Base-by-base conservation (phyloP, 1,140 invertebrate genomes). In the Helicoverpa armigera region DNA sequence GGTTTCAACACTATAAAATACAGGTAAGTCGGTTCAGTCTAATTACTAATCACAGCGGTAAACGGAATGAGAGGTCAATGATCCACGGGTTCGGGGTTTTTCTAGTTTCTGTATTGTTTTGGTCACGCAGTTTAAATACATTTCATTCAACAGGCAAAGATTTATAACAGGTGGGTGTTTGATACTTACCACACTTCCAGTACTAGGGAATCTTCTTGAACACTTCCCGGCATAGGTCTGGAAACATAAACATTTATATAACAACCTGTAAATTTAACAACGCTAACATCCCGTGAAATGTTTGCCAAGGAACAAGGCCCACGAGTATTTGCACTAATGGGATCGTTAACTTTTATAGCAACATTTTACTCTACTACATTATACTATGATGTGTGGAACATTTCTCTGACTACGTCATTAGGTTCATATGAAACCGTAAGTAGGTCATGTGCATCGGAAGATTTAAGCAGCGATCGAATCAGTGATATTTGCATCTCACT, bases 121-220 rank as follows among this genome's bases (percentile, higher is more conserved):
- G 50, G 75, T 67, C 75, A 77, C 61, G 75, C 60, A 77, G 9
- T 16, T 54, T 77, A n/a, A 23, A 72, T 72, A 16, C 43, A 61
- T 43, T 65, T 67, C 75, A 67, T 77, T 77, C 60, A 77, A 43
- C 48, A 63, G 35, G 60, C 43, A 63, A 16, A 48, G 31, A 56
- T 7, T 29, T 50, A 51, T 50, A 14, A 29, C 43, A 23, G 23
- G 14, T 29, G 12, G 7, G 14, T 43, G 35, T 61, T 67, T 51
- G 13, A 79, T 60, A 91, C 95, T 95, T 94, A 97, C 96, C 97
- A 97, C n/a, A 97, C 97, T 96, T 97, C 97, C 79, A 97, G 90
- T 83, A 96, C 96, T 10, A 97, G 91, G 18, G 96, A 96, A 84
- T 97, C 97, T 54, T 97, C 96, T 35, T 95, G 95, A 11, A 96